Evolutionary conservation across 2,113 vertebrate species (phyloP), one percentile per base, ranked within the genome.

Genomic region (Halcyon senegalensis): DNA sequence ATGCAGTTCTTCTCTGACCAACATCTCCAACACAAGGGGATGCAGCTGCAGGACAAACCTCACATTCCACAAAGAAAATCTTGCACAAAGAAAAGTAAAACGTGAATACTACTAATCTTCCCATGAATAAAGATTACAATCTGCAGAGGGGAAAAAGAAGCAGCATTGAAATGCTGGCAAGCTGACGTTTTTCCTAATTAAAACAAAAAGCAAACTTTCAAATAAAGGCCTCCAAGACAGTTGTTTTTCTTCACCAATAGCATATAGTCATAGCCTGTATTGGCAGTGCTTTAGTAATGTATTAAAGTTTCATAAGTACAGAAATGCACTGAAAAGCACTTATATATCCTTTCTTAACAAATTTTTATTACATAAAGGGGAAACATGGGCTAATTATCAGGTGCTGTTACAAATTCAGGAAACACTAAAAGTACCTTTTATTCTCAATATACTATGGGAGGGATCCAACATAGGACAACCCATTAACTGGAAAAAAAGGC

Each of bases 211-310:
- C 46, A 73, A 31, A 37, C 55, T 94, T 85, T 25, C 82, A 88
- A 69, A 44, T 44, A 59, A 85, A 48, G 30, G 33, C 37, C 35
- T 94, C 60, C 35, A 62, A 80, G 39, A 80, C 1, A 1, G 20
- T 20, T 0, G 0, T 9, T 79, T 35, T 68, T 85, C 31, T 69
- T 72, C 31, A 48, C 20, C 3, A 4, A 72, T 1, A 68, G 20
- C 5, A 64, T 6, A 24, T 7, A 76, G 56, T 39, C 33, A 51
- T 0, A 39, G 23, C 21, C 39, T 56, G 17, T 56, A 56, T 41
- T 53, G 92, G 70, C 48, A 68, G 43, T 0, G 2, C 33, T 64
- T 68, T 28, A 72, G 18, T 39, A 73, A 83, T 4, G 27, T 23
- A 88, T 75, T 90, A 31, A 93, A 46, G 43, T 35, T 64, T 84